Percentiles rank a stretch among this genome's conserved stretches.
phyloP scores from a whole-genome alignment of 2,797 vertebrate genomes.

The Diplodus sargus region DNA sequence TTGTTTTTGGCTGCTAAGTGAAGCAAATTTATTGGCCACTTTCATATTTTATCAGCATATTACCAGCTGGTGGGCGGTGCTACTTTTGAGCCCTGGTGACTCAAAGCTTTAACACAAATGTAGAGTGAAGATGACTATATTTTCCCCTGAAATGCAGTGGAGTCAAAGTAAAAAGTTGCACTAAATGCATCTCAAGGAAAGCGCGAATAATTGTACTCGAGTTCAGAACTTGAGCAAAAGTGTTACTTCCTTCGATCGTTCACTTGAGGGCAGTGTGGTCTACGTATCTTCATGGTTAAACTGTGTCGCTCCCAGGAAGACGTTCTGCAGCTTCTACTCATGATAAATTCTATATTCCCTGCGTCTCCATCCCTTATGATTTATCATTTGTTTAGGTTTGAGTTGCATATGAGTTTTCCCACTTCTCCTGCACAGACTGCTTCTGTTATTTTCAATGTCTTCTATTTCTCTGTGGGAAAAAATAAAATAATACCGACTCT shows the following conservation, averaged over 20 bases:
- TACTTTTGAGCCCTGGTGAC: too few relatives aligned
- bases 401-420: not conserved
- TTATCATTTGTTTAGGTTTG: too few relatives aligned
- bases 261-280: slow-evolving; percentile 67
- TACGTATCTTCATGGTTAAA: not conserved
- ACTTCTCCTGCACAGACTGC: not conserved
- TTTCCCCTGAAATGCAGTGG: not conserved
- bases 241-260: not conserved
- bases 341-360: not conserved
- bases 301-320: rapidly evolving
- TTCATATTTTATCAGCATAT: too few relatives aligned
- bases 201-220: too few relatives aligned
- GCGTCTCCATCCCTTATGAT: not conserved
- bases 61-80: too few relatives aligned
- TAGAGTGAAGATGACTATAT: not conserved
- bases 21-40: too few relatives aligned
- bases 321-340: not conserved
- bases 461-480: not conserved
- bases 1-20: too few relatives aligned
- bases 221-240: not conserved
- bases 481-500: not conserved
- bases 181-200: not conserved
- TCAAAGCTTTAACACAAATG: not conserved
- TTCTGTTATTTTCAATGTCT: not conserved
- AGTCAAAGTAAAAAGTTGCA: too few relatives aligned